Percentiles rank a stretch among this genome's conserved stretches.
Evolutionary conservation across 1,140 invertebrate species (phyloP).

Genomic region (Steinernema khuongi): DNA sequence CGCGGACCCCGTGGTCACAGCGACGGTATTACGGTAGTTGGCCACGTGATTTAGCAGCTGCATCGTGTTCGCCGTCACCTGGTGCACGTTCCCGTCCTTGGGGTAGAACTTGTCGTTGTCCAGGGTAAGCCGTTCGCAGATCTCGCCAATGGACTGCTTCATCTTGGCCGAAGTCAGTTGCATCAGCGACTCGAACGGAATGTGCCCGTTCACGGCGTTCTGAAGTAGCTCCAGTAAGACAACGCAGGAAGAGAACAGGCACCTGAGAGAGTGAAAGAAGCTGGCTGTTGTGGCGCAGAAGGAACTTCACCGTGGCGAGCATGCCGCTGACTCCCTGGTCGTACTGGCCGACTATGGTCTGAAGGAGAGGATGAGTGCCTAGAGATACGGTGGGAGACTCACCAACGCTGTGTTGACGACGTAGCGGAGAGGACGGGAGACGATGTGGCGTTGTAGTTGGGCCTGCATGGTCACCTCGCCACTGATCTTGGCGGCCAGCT

Average conservation of each 20-base stretch:
- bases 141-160: conserved; percentile 21
- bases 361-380: conserved; percentile 18
- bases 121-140: conserved; percentile 22
- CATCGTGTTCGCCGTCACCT: conserved; percentile 36
- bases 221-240: background rate
- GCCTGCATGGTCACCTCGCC: conserved; percentile 38
- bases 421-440: conserved; percentile 38
- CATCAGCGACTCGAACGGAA: conserved; percentile 30
- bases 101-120: conserved; percentile 35
- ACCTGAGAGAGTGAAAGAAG: conserved; percentile 23
- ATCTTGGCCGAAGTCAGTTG: conserved; percentile 22
- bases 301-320: conserved; percentile 28
- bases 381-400: background rate
- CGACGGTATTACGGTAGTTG: conserved; percentile 29
- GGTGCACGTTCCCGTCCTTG: conserved; percentile 40
- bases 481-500: conserved; percentile 41
- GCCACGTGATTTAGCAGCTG: conserved; percentile 23
- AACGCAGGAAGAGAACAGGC: background rate
- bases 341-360: conserved; percentile 22
- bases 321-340: conserved; percentile 27
- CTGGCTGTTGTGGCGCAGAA: conserved; percentile 25
- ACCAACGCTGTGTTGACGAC: conserved; percentile 21
- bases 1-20: conserved; percentile 15
- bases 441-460: conserved; percentile 47
- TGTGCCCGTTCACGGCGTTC: conserved; percentile 17